Percentiles rank a stretch among this genome's conserved stretches.
Conservation (phyloP, 2,797 vertebrate genomes). For the Acanthis flammea region DNA sequence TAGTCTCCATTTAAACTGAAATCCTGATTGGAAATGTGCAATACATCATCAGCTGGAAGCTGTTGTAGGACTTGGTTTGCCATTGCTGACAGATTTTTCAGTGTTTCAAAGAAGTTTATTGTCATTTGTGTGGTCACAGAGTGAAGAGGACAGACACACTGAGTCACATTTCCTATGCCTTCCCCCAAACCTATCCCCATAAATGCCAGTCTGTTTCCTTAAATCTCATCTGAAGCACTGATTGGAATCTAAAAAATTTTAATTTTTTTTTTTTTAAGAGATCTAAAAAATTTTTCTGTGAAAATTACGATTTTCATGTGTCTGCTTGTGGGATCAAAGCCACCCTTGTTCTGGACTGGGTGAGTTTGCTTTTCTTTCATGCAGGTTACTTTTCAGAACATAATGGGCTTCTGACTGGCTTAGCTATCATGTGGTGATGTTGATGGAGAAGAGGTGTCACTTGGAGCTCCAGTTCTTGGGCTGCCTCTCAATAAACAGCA, state of each 20-base stretch:
- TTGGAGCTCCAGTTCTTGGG: not conserved
- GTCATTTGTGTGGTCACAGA: not conserved
- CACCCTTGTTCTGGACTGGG: not conserved
- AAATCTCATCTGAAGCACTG: not conserved
- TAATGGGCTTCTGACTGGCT: not conserved
- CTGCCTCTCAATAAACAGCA: not conserved
- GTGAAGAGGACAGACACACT: rapidly evolving
- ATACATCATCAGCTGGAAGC: not conserved
- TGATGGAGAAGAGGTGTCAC: not conserved
- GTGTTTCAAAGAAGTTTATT: not conserved
- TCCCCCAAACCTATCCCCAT: rapidly evolving
- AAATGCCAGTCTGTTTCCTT: not conserved
- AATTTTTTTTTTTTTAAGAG: rapidly evolving
- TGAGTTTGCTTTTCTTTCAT: not conserved
- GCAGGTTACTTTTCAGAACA: not conserved
- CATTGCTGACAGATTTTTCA: not conserved
- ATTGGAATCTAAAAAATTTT: not conserved
- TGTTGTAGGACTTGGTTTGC: not conserved
- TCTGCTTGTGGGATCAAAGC: not conserved
- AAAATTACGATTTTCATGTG: not conserved
- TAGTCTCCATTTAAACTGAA: not conserved
- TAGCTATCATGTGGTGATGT: not conserved
- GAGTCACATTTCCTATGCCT: not conserved
- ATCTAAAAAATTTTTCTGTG: not conserved
- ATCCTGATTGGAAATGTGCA: not conserved